phyloP scores from a whole-genome alignment of 2,797 vertebrate genomes.

The Lycodopsis pacificus region DNA sequence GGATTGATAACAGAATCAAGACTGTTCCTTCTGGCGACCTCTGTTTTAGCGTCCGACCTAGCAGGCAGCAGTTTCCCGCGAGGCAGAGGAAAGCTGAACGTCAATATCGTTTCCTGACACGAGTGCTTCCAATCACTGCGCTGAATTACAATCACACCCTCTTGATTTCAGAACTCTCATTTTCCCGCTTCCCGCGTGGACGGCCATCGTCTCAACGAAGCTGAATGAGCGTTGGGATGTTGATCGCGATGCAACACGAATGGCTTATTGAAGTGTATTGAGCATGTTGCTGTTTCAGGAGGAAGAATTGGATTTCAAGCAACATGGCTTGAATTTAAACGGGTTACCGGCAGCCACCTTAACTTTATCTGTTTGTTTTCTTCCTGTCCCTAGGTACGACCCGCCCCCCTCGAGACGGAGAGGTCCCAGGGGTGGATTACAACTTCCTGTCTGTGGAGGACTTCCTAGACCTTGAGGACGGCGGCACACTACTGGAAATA shows the following conservation, averaged over 20 bases:
- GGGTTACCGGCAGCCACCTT: conserved; percentile 1
- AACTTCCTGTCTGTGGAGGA: conserved; percentile 95
- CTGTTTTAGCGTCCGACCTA: conserved; percentile 51
- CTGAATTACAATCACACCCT: conserved; percentile 58
- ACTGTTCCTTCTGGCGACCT: conserved; percentile 48
- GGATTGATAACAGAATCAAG: conserved; percentile 41
- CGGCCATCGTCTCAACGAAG: conserved; percentile 32
- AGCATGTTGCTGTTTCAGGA: background rate
- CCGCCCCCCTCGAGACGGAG: conserved; percentile 92
- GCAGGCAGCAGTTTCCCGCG: conserved; percentile 51
- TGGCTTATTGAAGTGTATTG: conserved; percentile 5
- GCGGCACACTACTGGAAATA: conserved; percentile 95
- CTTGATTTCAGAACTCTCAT: conserved; percentile 56
- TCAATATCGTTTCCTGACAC: conserved; percentile 60
- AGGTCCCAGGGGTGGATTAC: conserved; percentile 97
- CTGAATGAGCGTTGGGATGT: conserved; percentile 29
- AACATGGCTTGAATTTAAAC: background rate
- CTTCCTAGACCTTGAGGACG: conserved; percentile 92
- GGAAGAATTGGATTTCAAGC: conserved; percentile 14
- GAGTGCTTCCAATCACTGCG: no score
- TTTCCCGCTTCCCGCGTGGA: conserved; percentile 27
- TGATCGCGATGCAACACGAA: conserved; percentile 32
- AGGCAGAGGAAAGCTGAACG: conserved; percentile 35
- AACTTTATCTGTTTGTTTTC: conserved; percentile 20
- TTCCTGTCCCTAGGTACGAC: conserved; percentile 90